Evolutionary conservation across 2,888 invertebrate species (phyloP), one percentile per base, ranked within the genome.

Genomic region (Pristionchus arcanus): DNA sequence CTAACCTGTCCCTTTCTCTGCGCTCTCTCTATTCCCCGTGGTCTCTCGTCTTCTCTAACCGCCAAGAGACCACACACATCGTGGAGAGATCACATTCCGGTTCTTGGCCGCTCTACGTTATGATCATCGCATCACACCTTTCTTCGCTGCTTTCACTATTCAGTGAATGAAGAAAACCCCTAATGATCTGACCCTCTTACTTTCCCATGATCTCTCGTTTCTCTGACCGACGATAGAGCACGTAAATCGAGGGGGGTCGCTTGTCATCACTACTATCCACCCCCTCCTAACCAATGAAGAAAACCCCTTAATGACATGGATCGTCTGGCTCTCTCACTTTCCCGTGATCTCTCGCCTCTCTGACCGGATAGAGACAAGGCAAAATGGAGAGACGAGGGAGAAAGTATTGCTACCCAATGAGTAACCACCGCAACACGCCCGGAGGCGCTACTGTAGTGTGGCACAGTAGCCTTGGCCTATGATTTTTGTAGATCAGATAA

Each of bases 91-190:
- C 31, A 25, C 49, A 81, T 81, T 81, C 81, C 81, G 81, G 81
- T 81, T 81, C 81, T 81, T 53, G 21, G 49, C 49, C 37, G 81
- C 81, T 81, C 81, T 81, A 21, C 37, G 42, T 81, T 19, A 21
- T 28, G 11, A 28, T 68, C 28, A 81, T 81, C 81, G 21, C 81
- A 81, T 81, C 81, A 81, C 81, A 81, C 81, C 81, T 81, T 71
- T 34, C 37, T 21, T 15, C n/a, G 7, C n/a, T 37, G 53, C 81
- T 81, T 81, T 81, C 81, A 81, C 81, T 81, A 81, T 81, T 53
- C 81, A 25, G 42, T 68, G n/a, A n/a, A n/a, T n/a, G n/a, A n/a
- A n/a, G n/a, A n/a, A n/a, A n/a, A n/a, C n/a, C n/a, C n/a, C n/a
- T 49, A 49, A 49, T 49, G 42, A 49, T n/a, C 63, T 25, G 63